Percentiles rank a stretch among this genome's conserved stretches.
phyloP scores from a whole-genome alignment of 53 echinoderm and acorn worm genomes.

The Actinopyga echinites region DNA sequence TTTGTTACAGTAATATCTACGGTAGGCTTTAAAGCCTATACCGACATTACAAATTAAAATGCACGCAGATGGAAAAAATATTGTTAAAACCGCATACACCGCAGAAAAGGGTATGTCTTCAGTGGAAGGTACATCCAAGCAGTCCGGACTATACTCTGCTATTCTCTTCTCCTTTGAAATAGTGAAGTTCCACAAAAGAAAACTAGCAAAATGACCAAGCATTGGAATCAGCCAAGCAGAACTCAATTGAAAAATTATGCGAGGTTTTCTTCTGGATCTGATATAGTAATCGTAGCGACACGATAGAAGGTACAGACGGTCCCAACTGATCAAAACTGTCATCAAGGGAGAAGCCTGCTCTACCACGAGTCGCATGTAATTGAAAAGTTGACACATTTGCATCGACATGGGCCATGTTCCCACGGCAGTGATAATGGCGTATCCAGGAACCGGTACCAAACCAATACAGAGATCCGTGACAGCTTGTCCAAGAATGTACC shows the following conservation, averaged over 20 bases:
- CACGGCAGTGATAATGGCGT: slow-evolving; percentile 35
- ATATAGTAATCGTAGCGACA: slow-evolving; percentile 52
- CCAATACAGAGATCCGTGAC: slow-evolving; percentile 58
- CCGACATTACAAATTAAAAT: slow-evolving; percentile 44
- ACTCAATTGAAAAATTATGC: slow-evolving; percentile 35
- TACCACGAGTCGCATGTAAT: slow-evolving; percentile 62
- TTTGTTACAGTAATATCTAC: slow-evolving; percentile 21
- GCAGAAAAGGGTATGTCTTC: slow-evolving; percentile 61
- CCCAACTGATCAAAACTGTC: slow-evolving; percentile 57
- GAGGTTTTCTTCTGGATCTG: slow-evolving; percentile 14
- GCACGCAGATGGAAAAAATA: slow-evolving; percentile 51
- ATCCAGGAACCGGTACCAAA: slow-evolving; percentile 49
- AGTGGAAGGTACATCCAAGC: slow-evolving; percentile 56
- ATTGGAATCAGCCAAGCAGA: slow-evolving; percentile 55
- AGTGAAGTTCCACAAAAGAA: slow-evolving; percentile 45
- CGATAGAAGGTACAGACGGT: slow-evolving; percentile 49
- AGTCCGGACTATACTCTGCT: slow-evolving; percentile 55
- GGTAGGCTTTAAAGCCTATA: slow-evolving; percentile 44
- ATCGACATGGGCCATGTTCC: slow-evolving; percentile 57
- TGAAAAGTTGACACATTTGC: slow-evolving; percentile 41
- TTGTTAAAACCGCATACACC: slow-evolving; percentile 54
- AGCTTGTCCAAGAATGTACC: slow-evolving; percentile 64
- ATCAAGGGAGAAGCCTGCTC: slow-evolving; percentile 56
- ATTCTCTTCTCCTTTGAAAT: slow-evolving; percentile 29
- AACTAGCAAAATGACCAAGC: slow-evolving; percentile 48